These are phyloP conservation scores for Agrotis ipsilon DNA, from an alignment of 2,888 invertebrate genomes.

Conservation along the genomic window DNA sequence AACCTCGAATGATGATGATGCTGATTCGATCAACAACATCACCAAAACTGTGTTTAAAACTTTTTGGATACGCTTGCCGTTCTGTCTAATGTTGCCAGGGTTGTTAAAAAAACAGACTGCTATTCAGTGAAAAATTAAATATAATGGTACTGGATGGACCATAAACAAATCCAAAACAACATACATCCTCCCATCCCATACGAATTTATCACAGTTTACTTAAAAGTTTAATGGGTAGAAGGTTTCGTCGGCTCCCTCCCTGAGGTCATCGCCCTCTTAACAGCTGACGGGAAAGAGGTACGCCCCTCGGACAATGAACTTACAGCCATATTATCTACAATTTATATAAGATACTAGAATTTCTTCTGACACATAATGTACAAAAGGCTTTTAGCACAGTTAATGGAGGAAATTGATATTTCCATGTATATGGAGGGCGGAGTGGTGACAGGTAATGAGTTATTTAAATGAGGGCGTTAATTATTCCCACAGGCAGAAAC, in stretches of 20 bases:
- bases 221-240: slow-evolving; percentile 61
- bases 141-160: background rate
- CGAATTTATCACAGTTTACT: slow-evolving; percentile 52
- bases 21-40: background rate
- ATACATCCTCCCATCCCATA: slow-evolving; percentile 33
- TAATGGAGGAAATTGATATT: slow-evolving; percentile 50
- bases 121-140: background rate
- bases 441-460: slow-evolving; percentile 30
- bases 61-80: background rate
- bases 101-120: background rate
- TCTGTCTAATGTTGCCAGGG: background rate
- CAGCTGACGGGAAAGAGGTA: slow-evolving; percentile 83
- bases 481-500: slow-evolving; percentile 24
- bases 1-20: no score
- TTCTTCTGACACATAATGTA: slow-evolving; percentile 27
- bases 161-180: slow-evolving; percentile 30
- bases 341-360: slow-evolving; percentile 55
- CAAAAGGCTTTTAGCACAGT: slow-evolving; percentile 56
- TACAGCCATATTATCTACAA: slow-evolving; percentile 62
- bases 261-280: slow-evolving; percentile 81
- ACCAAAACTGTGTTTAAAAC: background rate
- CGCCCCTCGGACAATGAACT: slow-evolving; percentile 81
- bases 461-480: slow-evolving; percentile 42
- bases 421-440: slow-evolving; percentile 12
- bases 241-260: slow-evolving; percentile 61